Evolutionary conservation across 1,140 invertebrate genomes (phyloP).

Genomic region (Atta cephalotes): DNA sequence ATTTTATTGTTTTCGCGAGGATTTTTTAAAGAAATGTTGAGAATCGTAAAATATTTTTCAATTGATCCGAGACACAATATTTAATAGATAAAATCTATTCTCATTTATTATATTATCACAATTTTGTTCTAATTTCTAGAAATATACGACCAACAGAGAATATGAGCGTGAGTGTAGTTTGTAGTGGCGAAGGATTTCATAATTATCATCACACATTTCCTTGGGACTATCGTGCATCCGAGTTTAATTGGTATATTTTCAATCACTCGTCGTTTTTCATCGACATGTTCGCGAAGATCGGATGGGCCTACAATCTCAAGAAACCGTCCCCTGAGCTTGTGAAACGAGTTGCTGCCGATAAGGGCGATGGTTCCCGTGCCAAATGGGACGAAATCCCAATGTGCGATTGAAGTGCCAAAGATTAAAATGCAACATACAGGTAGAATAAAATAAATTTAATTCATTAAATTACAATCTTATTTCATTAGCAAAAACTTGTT

Average conservation of each 20-base stretch:
- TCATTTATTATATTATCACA: neutral
- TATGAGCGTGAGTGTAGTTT: conserved; percentile 76
- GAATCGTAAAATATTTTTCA: neutral
- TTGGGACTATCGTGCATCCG: conserved; percentile 92
- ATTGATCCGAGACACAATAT: neutral
- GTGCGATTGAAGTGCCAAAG: neutral
- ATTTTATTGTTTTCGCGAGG: neutral
- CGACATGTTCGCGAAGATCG: conserved; percentile 90
- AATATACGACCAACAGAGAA: conserved; percentile 87
- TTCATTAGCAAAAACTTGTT: no score
- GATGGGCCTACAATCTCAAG: conserved; percentile 93
- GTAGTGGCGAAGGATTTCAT: conserved; percentile 90
- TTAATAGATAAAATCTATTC: neutral
- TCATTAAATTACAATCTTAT: no score
- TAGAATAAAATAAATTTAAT: neutral
- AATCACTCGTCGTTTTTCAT: conserved; percentile 89
- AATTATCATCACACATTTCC: conserved; percentile 97
- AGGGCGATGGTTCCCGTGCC: conserved; percentile 80
- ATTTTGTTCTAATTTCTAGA: neutral
- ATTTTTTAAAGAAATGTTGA: neutral
- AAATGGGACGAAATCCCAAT: conserved; percentile 1
- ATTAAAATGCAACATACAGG: neutral
- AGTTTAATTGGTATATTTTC: conserved; percentile 87
- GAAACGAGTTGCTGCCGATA: conserved; percentile 85
- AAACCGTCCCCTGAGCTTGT: conserved; percentile 87